These are phyloP conservation scores for Vultur gryphus DNA, from an alignment of 2,797 vertebrate genomes.

Conservation along the genomic window DNA sequence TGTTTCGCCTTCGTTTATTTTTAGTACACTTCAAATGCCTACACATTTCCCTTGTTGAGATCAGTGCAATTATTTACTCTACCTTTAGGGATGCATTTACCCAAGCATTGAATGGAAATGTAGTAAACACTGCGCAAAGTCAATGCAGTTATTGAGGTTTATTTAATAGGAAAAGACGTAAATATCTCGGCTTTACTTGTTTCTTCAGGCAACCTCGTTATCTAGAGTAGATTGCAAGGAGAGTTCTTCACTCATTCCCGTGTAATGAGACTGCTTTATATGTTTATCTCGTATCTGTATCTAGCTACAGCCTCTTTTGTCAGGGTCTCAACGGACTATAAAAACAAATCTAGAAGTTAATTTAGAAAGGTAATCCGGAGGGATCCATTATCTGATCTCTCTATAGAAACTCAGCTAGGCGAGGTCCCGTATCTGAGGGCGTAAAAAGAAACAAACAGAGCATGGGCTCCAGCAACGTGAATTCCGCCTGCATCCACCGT, in stretches of 20 bases:
- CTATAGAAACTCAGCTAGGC: neutral
- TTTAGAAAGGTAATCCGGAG: conserved; percentile 38
- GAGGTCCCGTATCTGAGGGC: neutral
- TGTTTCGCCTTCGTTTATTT: conserved; percentile 73
- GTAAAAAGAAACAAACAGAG: neutral
- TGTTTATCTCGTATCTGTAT: conserved; percentile 29
- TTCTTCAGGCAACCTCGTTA: conserved; percentile 18
- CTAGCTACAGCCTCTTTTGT: conserved; percentile 10
- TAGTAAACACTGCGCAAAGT: conserved; percentile 65
- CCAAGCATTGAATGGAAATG: conserved; percentile 46
- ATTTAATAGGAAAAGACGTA: conserved; percentile 49
- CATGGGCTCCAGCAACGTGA: neutral
- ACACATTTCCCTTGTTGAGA: conserved; percentile 69
- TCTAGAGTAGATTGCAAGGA: conserved; percentile 5
- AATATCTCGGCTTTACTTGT: conserved; percentile 21
- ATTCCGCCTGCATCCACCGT: neutral
- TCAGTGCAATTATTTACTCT: conserved; percentile 71
- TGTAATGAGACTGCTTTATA: conserved; percentile 21
- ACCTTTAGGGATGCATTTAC: conserved; percentile 73
- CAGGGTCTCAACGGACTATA: conserved; percentile 41
- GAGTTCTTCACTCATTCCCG: neutral
- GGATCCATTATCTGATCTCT: conserved; percentile 47
- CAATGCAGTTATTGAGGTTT: conserved; percentile 61
- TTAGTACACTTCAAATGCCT: conserved; percentile 72
- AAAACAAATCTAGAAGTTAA: conserved; percentile 55